A percentile compares a stretch with the other conserved stretches of the same genome.
These are phyloP conservation scores for Albula goreensis DNA, from an alignment of 2,113 vertebrate species.

Conservation along the genomic window DNA sequence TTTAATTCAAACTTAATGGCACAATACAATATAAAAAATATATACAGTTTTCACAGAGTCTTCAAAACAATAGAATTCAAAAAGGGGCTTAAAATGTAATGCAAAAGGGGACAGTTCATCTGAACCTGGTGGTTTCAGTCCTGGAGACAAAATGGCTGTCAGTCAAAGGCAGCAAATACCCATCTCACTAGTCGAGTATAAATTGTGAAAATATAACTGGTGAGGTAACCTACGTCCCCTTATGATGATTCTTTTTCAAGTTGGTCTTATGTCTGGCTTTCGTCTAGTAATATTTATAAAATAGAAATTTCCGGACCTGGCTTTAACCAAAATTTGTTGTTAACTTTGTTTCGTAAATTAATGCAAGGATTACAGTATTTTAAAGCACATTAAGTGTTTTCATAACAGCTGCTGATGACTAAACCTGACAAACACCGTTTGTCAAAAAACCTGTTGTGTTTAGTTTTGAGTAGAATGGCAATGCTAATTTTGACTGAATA, in stretches of 20 bases:
- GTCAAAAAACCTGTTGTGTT: background rate
- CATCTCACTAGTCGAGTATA: too few relatives aligned
- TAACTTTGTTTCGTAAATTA: background rate
- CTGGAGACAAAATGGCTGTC: background rate
- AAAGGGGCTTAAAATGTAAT: constrained; percentile 46
- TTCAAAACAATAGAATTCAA: constrained; percentile 34
- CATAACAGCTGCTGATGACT: too few relatives aligned
- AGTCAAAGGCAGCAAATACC: background rate
- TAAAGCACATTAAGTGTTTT: background rate
- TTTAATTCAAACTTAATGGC: constrained; percentile 70
- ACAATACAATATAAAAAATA: constrained; percentile 71
- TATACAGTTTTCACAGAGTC: constrained; percentile 67
- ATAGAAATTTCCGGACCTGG: background rate
- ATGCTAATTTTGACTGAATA: background rate
- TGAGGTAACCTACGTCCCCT: background rate
- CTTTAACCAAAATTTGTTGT: background rate
- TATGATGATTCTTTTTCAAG: background rate
- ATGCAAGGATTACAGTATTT: background rate
- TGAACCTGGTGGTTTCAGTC: constrained; percentile 21
- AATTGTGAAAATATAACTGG: background rate
- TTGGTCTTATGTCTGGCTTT: background rate
- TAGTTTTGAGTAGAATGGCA: background rate
- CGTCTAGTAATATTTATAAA: background rate
- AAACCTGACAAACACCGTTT: too few relatives aligned
- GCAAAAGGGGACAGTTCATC: constrained; percentile 24